Percentiles rank a stretch among this genome's conserved stretches.
These are phyloP conservation scores for Avahi laniger DNA, from an alignment of 2,797 vertebrate genomes.

Conservation along the genomic window DNA sequence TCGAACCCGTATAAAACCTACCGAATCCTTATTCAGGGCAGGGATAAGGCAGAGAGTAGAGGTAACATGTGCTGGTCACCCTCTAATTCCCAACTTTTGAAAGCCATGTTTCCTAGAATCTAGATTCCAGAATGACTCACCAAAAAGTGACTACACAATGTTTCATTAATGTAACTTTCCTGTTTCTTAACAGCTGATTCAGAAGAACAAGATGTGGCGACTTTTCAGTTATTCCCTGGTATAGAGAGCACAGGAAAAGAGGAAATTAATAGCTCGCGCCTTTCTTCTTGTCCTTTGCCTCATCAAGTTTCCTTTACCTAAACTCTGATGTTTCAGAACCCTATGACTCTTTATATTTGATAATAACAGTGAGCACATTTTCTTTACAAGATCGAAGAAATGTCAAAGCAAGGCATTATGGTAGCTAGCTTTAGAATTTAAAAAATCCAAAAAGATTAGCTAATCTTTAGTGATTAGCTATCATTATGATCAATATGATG, in stretches of 20 bases:
- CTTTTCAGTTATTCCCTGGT: not conserved
- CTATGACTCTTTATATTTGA: not conserved
- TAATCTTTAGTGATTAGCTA: not conserved
- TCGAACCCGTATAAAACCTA: not conserved
- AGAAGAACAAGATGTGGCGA: not conserved
- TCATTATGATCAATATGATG: not conserved
- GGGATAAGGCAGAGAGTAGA: not conserved
- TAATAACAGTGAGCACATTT: constrained; percentile 50
- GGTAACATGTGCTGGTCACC: accelerated
- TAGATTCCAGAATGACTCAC: not conserved
- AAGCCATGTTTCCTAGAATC: not conserved
- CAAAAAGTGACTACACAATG: not conserved
- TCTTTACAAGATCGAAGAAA: constrained; percentile 23
- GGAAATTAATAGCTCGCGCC: not conserved
- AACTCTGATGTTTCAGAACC: not conserved
- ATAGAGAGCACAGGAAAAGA: not conserved
- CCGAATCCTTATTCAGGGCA: not conserved
- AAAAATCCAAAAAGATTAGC: not conserved
- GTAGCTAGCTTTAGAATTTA: constrained; percentile 20
- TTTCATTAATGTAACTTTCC: not conserved
- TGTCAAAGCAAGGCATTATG: constrained; percentile 1
- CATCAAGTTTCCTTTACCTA: not conserved
- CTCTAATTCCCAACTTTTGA: not conserved
- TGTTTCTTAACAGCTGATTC: not conserved
- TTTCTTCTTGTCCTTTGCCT: not conserved